Evolutionary conservation across 2,888 invertebrate species (phyloP).

Genomic region (Caenorhabditis auriculariae): DNA sequence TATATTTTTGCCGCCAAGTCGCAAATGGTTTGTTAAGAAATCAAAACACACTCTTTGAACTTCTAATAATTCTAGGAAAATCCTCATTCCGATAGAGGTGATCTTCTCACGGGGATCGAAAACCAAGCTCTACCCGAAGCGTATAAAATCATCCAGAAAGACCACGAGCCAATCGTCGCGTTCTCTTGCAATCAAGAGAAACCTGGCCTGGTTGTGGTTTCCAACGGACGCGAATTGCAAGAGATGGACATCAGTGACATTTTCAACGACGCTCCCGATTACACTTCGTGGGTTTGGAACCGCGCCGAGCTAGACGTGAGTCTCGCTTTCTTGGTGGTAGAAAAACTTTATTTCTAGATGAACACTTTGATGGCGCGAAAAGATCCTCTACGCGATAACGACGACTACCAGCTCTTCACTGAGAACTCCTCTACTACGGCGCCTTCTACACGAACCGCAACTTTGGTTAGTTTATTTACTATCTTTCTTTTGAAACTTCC

Average conservation of each 20-base stretch:
- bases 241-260: constrained; percentile 94
- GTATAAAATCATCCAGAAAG: constrained; percentile 94
- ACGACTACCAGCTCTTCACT: constrained; percentile 60
- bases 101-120: constrained; percentile 17
- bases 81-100: constrained; percentile 6
- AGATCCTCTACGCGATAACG: constrained; percentile 56
- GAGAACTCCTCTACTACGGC: constrained; percentile 13
- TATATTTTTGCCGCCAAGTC: constrained; percentile 75
- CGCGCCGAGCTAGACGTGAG: constrained; percentile 92
- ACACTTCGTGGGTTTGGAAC: constrained; percentile 81
- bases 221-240: constrained; percentile 92
- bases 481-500: not conserved
- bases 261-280: constrained; percentile 77
- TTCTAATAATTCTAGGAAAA: constrained; percentile 13
- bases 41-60: not conserved
- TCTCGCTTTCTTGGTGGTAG: constrained; percentile 66
- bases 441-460: no score
- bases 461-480: no score
- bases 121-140: constrained; percentile 70
- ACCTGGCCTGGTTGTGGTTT: constrained; percentile 79
- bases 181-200: constrained; percentile 76
- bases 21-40: constrained; percentile 14
- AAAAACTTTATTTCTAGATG: constrained; percentile 45
- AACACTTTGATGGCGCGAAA: constrained; percentile 20
- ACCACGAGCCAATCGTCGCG: constrained; percentile 94